phyloP scores from a whole-genome alignment of 2,797 vertebrate genomes.

The Aldrovandia affinis region DNA sequence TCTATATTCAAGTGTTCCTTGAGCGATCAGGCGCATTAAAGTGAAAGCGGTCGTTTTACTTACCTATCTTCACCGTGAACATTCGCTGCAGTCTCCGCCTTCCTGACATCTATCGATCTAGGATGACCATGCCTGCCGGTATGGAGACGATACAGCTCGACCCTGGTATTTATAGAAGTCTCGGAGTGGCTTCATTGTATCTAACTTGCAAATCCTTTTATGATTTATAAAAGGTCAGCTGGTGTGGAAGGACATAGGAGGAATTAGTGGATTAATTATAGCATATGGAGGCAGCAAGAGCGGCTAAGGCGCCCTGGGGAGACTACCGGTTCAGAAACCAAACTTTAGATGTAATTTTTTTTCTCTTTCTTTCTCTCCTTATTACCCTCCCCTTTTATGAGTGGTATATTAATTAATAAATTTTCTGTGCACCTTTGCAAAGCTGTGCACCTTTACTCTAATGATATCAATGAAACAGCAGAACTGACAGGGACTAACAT shows the following conservation, averaged over 20 bases:
- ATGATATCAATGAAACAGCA: neutral
- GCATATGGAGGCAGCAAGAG: neutral
- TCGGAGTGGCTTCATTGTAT: conserved; percentile 41
- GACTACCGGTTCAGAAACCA: neutral
- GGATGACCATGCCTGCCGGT: neutral
- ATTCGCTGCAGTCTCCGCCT: conserved; percentile 29
- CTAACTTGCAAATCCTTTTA: conserved; percentile 46
- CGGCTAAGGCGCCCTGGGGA: neutral
- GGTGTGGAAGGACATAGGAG: conserved; percentile 36
- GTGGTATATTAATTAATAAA: neutral
- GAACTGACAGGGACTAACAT: no score
- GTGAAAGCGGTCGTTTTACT: conserved; percentile 23
- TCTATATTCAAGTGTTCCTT: conserved; percentile 10
- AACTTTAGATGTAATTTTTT: neutral
- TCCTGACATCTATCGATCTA: conserved; percentile 24
- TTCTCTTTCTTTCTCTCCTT: neutral
- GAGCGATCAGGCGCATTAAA: neutral
- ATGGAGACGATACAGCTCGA: conserved; percentile 26
- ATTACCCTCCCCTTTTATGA: neutral
- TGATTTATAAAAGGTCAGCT: conserved; percentile 46
- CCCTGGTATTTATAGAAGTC: conserved; percentile 43
- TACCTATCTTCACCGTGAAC: conserved; percentile 36
- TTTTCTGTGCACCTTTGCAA: neutral
- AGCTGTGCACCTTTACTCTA: neutral
- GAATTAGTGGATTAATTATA: conserved; percentile 41